Evolutionary conservation across 2,113 vertebrate species (phyloP).

Genomic region (Delphinapterus leucas): DNA sequence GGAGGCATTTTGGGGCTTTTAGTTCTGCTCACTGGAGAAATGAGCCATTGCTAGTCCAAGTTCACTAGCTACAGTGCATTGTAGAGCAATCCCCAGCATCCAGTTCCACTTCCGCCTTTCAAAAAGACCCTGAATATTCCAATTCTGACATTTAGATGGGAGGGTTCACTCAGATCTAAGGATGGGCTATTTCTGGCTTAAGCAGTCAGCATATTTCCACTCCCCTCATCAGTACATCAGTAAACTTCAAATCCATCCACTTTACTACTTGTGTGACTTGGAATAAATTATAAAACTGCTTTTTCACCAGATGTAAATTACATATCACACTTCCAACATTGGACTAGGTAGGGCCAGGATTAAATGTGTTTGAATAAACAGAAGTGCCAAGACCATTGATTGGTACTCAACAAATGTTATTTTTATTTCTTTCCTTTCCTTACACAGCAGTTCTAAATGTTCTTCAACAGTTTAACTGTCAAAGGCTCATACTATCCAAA

Average conservation of each 20-base stretch:
- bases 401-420: neutral
- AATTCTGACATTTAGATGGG: neutral
- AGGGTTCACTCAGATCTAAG: neutral
- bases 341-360: neutral
- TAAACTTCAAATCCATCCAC: neutral
- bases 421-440: neutral
- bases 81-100: neutral
- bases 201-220: neutral
- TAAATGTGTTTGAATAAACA: neutral
- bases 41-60: neutral
- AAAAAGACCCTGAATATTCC: neutral
- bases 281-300: neutral
- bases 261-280: neutral
- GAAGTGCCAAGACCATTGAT: neutral
- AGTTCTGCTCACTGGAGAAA: neutral
- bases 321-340: neutral
- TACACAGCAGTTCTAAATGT: neutral
- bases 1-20: neutral
- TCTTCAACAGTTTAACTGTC: neutral
- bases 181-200: neutral
- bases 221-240: neutral
- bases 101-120: neutral
- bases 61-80: neutral
- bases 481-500: neutral
- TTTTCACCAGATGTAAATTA: neutral